Base-by-base conservation (phyloP, 1,140 invertebrate species). In the Olivierus martensii region DNA sequence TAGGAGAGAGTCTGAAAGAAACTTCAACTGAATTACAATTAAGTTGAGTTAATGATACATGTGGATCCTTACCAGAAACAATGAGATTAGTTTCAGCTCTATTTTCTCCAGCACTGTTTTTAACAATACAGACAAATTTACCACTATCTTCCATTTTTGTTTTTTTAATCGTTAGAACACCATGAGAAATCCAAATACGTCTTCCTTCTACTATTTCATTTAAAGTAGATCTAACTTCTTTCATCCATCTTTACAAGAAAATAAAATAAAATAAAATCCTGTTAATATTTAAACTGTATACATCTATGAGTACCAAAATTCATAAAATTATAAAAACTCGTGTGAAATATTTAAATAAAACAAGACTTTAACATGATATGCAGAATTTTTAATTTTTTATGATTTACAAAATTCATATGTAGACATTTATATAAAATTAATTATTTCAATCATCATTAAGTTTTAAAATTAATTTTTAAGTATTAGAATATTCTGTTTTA, bases 51-150 rank as follows among this genome's bases (percentile, higher is more conserved):
- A 9, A 28, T 28, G 28, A 0, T 28, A 28, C 9, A 28, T 9
- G 9, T 28, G 28, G 28, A 28, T 28, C 28, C 37, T 71, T 63
- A 78, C 77, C 75, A 70, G 75, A 75, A 54, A 86, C 80, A 58
- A 77, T 77, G 55, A 87, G 75, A 42, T 82, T 81, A 62, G 87
- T 80, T 66, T 86, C 81, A 43, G 87, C 81, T 59, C 80, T 82
- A 68, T 89, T 84, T 59, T 83, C 82, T 10, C 85, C 86, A 1
- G 81, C 83, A 14, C 84, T 85, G 66, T 89, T 90, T 72, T 89
- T 88, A 21, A 85, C 82, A 73, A 82, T 82, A 68, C 87, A 89
- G 51, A 88, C 76, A 69, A 87, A 87, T 63, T 83, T 79, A 39
- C 84, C 85, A 2, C 46, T 50, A 41, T 61, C 60, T 1, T 43